Evolutionary conservation across 2,113 vertebrate genomes (phyloP), one percentile per base, ranked within the genome.

Genomic region (Leptodactylus fuscus): DNA sequence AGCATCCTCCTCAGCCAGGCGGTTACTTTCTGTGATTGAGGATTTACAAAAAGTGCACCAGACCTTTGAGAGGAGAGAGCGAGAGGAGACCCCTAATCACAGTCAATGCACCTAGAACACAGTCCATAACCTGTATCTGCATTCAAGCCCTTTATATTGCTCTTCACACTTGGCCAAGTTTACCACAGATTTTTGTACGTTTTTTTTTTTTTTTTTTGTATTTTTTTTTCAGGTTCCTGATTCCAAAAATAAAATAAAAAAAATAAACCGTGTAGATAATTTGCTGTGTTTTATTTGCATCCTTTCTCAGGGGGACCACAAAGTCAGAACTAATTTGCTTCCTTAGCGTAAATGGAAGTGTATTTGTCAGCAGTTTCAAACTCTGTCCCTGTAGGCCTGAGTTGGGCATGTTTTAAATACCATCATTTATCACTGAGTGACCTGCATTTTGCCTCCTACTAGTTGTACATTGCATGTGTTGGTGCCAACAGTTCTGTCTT

Each of bases 1-100:
- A 44, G 15, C 51, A 15, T 80, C 46, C 11, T 85, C 65, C 11
- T 49, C 75, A n/a, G 65, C 91, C 0, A 87, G 89, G 24, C 92
- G 87, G 27, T 91, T 97, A 81, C 81, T 97, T 88, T 91, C 90
- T 10, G 93, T 95, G 27, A 92, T 97, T 0, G 89, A 90, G 36
- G 94, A 95, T 75, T 89, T 97, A 91, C 95, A 97, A 73, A 87
- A 85, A 49, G 94, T 93, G 79, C 96, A 97, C 0, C 87, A 91
- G 55, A 89, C 93, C 65, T 96, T 96, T 88, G 94, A 94, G 89
- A 83, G 44, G 77, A 90, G 85, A 85, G 95, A 96, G 58, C 88
- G 85, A 73, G 92, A 93, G 67, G 92, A 91, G 27, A 73, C 49
- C 38, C 70, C 87, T 53, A 76, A 76, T 15, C 88, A 91, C 11